Percentiles rank a stretch among this genome's conserved stretches.
Conservation (phyloP, 2,113 vertebrate genomes). For the Formicarius rufipectus region DNA sequence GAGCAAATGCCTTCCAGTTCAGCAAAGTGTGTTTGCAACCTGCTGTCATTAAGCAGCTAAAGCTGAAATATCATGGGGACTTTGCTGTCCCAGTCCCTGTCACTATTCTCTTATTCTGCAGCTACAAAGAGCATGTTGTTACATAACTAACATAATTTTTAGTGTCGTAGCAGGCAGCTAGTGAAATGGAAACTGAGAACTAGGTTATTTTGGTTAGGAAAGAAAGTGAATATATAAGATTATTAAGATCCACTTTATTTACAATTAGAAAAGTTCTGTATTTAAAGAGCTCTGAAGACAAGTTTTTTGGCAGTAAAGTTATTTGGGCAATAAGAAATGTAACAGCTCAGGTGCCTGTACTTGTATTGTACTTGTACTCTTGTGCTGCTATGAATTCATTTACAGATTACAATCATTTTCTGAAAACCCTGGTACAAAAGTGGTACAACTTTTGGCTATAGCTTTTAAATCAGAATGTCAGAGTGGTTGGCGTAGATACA, state of each 20-base stretch:
- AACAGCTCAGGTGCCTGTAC: background rate
- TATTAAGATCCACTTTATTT: slow-evolving; percentile 21
- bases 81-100: slow-evolving; percentile 14
- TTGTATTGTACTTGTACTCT: background rate
- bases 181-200: slow-evolving; percentile 40
- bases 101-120: slow-evolving; percentile 40
- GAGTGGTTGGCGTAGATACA: background rate
- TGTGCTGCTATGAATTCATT: background rate
- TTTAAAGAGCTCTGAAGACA: background rate
- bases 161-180: slow-evolving; percentile 43
- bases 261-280: background rate
- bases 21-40: slow-evolving; percentile 3
- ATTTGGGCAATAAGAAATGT: background rate
- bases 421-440: background rate
- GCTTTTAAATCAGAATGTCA: background rate
- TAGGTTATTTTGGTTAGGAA: slow-evolving; percentile 46
- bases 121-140: slow-evolving; percentile 31
- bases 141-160: slow-evolving; percentile 64
- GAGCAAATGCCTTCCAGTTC: background rate
- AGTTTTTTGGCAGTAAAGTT: background rate
- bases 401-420: background rate
- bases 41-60: slow-evolving; percentile 19
- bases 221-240: background rate
- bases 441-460: background rate
- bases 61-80: slow-evolving; percentile 29